Percentiles rank a stretch among this genome's conserved stretches.
phyloP scores from a whole-genome alignment of 2,797 vertebrate species.

The Bucorvus abyssinicus region DNA sequence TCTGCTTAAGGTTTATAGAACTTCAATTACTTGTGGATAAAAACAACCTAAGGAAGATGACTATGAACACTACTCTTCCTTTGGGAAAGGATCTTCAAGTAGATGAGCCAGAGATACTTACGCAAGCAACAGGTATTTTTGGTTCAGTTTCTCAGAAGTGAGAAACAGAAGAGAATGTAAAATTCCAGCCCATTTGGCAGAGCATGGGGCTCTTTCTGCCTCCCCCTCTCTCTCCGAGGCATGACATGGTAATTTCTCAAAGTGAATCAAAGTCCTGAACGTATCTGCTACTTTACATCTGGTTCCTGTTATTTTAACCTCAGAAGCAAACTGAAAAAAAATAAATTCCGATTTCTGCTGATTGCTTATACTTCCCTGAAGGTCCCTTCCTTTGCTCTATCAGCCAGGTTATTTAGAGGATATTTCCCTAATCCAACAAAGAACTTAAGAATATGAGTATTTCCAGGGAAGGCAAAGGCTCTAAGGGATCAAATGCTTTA shows the following conservation, averaged over 20 bases:
- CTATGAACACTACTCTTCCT: background rate
- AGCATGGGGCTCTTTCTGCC: background rate
- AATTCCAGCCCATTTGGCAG: conserved; percentile 40
- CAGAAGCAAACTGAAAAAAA: background rate
- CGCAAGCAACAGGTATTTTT: conserved; percentile 39
- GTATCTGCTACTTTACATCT: conserved; percentile 20
- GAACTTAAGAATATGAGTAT: background rate
- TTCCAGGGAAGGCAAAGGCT: conserved; percentile 6
- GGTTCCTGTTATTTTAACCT: conserved; percentile 42
- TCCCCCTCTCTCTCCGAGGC: background rate
- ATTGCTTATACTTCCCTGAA: background rate
- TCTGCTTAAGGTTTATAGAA: background rate
- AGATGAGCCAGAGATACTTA: background rate
- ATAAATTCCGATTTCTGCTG: background rate
- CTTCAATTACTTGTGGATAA: background rate
- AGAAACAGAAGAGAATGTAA: conserved; percentile 14
- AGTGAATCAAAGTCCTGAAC: background rate
- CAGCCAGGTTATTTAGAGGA: conserved; percentile 3
- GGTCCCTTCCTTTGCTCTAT: conserved; percentile 2
- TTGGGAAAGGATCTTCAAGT: background rate
- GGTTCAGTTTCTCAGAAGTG: background rate
- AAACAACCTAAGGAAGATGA: background rate
- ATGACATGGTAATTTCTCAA: background rate
- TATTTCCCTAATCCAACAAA: background rate
- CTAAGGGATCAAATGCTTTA: background rate